Conservation (phyloP, 2,797 vertebrate species). For the Parotocinclus haroldoi region DNA sequence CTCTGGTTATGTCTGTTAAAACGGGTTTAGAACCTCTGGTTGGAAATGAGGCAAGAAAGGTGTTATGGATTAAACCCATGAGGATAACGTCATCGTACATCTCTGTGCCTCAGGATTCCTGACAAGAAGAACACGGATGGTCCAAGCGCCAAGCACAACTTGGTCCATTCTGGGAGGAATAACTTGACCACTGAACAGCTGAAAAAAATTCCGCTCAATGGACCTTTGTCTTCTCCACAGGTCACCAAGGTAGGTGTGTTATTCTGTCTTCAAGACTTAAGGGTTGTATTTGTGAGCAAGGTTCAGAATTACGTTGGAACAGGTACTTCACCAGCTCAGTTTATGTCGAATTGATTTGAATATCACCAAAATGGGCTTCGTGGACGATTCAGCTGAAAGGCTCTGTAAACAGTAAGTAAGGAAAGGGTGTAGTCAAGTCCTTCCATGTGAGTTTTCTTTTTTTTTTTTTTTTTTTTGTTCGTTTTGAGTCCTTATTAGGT, state of each 20-base stretch:
- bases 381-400: no score
- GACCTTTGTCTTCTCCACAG: slow-evolving; percentile 68
- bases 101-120: slow-evolving; percentile 70
- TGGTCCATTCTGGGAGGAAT: slow-evolving; percentile 63
- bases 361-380: no score
- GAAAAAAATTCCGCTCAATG: slow-evolving; percentile 71
- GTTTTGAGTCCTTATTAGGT: no score
- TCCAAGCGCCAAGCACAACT: slow-evolving; percentile 63
- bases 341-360: no score
- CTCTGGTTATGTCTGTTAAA: background rate
- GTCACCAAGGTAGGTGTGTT: slow-evolving; percentile 70
- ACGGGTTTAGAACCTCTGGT: background rate
- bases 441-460: no score
- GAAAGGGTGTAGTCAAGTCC: no score
- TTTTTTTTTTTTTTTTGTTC: no score
- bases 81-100: background rate
- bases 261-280: no score
- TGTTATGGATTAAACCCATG: background rate
- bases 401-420: no score
- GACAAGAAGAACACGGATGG: slow-evolving; percentile 79
- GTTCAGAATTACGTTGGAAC: no score
- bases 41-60: background rate
- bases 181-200: slow-evolving; percentile 62
- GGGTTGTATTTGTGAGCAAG: no score
- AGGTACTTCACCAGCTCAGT: no score